Conservation (phyloP, 2,113 vertebrate species). For the Stegostoma tigrinum region DNA sequence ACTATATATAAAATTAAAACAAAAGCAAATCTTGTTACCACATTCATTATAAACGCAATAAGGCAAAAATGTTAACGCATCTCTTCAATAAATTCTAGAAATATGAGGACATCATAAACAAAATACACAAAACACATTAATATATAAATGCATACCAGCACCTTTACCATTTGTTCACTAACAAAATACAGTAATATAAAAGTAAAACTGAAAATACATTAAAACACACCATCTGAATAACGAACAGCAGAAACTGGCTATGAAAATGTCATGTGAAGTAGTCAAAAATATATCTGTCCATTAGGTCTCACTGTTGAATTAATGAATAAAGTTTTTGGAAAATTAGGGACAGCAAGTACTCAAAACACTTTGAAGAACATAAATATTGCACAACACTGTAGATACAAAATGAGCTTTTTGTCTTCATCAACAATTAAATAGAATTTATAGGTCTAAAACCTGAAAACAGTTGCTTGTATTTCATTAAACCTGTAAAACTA, state of each 20-base stretch:
- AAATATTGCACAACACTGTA: conserved; percentile 28
- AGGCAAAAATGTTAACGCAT: conserved; percentile 7
- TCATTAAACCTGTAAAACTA: conserved; percentile 30
- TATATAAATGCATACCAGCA: conserved; percentile 22
- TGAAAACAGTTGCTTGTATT: not conserved
- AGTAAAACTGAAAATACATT: conserved; percentile 30
- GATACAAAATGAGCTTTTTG: not conserved
- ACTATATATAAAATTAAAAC: conserved; percentile 9
- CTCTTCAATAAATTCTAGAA: conserved; percentile 21
- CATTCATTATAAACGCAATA: conserved; percentile 19
- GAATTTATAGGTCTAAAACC: conserved; percentile 15
- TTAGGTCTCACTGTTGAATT: not conserved
- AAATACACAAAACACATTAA: conserved; percentile 22
- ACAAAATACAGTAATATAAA: conserved; percentile 28
- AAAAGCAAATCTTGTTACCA: not conserved
- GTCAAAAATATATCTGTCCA: conserved; percentile 7
- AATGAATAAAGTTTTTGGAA: not conserved
- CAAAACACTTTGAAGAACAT: conserved; percentile 19
- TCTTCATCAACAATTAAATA: conserved; percentile 30
- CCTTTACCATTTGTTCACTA: conserved; percentile 25
- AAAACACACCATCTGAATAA: conserved; percentile 20
- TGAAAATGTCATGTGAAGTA: conserved; percentile 25
- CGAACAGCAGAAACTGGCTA: not conserved
- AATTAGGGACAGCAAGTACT: not conserved
- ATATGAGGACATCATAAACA: conserved; percentile 1